Evolutionary conservation across 2,113 vertebrate species (phyloP).

Genomic region (Spilogale gracilis): DNA sequence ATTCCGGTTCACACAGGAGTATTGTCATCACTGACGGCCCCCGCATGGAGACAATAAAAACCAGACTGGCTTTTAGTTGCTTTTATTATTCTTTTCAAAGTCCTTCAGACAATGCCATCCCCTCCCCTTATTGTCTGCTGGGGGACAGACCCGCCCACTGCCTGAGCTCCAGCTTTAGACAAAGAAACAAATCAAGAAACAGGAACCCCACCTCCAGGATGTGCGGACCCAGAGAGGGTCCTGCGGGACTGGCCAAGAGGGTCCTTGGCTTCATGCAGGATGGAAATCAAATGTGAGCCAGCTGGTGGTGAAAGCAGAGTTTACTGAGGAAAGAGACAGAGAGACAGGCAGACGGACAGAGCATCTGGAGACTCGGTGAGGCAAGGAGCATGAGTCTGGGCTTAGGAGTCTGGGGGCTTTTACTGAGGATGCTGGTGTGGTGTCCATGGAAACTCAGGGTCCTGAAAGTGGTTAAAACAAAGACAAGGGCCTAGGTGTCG

Average conservation of each 20-base stretch:
- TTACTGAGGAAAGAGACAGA: not conserved
- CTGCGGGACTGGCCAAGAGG: not conserved
- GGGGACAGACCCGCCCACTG: not conserved
- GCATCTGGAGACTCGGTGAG: not conserved
- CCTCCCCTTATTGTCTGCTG: too few relatives aligned
- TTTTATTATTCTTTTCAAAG: not conserved
- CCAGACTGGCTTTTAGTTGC: not conserved
- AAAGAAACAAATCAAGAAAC: not conserved
- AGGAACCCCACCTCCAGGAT: not conserved
- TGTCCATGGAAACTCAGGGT: too few relatives aligned
- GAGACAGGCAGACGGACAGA: not conserved
- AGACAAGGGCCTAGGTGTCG: too few relatives aligned
- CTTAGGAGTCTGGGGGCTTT: too few relatives aligned
- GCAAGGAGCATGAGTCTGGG: too few relatives aligned
- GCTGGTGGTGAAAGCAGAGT: not conserved
- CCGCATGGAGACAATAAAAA: not conserved
- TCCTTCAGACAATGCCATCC: not conserved
- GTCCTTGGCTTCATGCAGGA: not conserved
- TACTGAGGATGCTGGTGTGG: too few relatives aligned
- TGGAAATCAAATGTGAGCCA: not conserved
- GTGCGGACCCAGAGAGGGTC: not conserved
- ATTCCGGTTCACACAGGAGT: fast-evolving
- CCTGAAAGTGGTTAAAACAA: too few relatives aligned
- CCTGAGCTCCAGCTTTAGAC: not conserved
- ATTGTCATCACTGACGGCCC: not conserved